Conservation (phyloP, 2,888 invertebrate genomes). For the Microdon myrmicae region DNA sequence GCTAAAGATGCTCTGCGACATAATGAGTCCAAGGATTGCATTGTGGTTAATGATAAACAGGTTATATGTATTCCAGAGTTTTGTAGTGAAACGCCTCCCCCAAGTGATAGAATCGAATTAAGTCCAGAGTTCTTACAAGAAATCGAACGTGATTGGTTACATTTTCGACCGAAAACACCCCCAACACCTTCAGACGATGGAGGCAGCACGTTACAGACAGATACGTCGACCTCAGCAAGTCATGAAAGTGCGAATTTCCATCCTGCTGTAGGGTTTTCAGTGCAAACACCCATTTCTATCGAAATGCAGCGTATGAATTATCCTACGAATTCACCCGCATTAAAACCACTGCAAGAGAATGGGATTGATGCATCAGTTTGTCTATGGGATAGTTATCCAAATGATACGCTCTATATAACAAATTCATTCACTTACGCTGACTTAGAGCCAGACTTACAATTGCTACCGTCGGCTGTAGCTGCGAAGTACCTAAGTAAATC, state of each 20-base stretch:
- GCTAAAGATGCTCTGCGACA: constrained; percentile 41
- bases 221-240: background rate
- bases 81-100: constrained; percentile 56
- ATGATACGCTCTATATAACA: constrained; percentile 58
- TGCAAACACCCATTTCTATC: constrained; percentile 62
- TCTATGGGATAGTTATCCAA: constrained; percentile 47
- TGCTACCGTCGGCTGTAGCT: constrained; percentile 59
- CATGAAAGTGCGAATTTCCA: background rate
- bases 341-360: constrained; percentile 35
- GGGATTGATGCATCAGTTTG: constrained; percentile 34
- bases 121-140: constrained; percentile 64
- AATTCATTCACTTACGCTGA: constrained; percentile 63
- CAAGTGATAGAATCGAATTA: constrained; percentile 61
- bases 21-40: constrained; percentile 28
- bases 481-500: constrained; percentile 45
- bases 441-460: constrained; percentile 62
- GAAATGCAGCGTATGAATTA: constrained; percentile 60
- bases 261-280: constrained; percentile 61
- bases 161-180: constrained; percentile 66
- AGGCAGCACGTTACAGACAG: constrained; percentile 15
- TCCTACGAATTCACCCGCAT: constrained; percentile 24
- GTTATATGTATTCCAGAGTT: constrained; percentile 15
- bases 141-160: constrained; percentile 65
- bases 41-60: constrained; percentile 14
- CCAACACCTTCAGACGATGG: constrained; percentile 51